Evolutionary conservation across 2,888 invertebrate genomes (phyloP).

Genomic region (Dynastes hyllus): DNA sequence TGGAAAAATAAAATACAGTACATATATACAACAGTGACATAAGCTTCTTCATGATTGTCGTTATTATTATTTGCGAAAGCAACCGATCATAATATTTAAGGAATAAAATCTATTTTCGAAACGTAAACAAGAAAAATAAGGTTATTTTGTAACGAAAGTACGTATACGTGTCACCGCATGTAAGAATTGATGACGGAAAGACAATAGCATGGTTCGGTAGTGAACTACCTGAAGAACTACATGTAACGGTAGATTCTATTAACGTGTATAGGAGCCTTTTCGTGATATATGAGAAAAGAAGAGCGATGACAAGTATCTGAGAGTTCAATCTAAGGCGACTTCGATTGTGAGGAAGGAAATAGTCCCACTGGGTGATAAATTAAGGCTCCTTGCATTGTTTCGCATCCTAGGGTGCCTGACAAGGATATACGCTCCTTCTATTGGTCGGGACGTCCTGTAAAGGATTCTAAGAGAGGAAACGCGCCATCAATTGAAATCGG

Average conservation of each 20-base stretch:
- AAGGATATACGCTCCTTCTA: constrained; percentile 68
- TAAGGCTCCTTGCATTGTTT: constrained; percentile 70
- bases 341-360: constrained; percentile 69
- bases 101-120: too few relatives aligned
- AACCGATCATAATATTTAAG: too few relatives aligned
- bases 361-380: constrained; percentile 71
- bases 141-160: constrained; percentile 13
- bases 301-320: constrained; percentile 68
- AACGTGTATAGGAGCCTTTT: constrained; percentile 56
- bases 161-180: constrained; percentile 21
- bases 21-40: too few relatives aligned
- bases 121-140: constrained; percentile 32
- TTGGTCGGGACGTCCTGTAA: constrained; percentile 62
- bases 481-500: constrained; percentile 69
- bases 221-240: constrained; percentile 58
- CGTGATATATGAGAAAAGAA: constrained; percentile 61
- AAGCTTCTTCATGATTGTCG: too few relatives aligned
- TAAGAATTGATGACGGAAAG: constrained; percentile 42
- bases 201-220: constrained; percentile 54
- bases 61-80: too few relatives aligned
- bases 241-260: constrained; percentile 54
- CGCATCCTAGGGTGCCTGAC: constrained; percentile 68
- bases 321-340: constrained; percentile 68
- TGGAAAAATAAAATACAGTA: too few relatives aligned
- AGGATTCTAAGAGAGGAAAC: constrained; percentile 67